Conservation (phyloP, 2,888 invertebrate genomes). For the Blastobasis lacticolella region DNA sequence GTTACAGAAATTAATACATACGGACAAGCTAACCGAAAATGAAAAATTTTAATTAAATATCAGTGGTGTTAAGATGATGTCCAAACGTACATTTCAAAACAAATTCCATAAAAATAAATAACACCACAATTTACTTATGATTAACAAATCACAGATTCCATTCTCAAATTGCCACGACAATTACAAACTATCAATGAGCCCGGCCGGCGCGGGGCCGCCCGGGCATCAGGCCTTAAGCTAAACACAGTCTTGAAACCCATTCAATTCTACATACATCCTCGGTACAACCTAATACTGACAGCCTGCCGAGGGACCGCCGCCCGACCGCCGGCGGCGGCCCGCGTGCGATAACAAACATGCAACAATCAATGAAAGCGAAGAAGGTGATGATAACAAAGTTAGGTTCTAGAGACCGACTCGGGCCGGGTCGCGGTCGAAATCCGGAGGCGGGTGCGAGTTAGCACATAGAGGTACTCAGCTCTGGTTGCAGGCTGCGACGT, state of each 20-base stretch:
- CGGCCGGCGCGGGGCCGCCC: background rate
- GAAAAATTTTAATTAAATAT: background rate
- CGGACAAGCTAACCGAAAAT: background rate
- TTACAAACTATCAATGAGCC: constrained; percentile 3
- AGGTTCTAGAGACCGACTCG: constrained; percentile 14
- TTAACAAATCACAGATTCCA: constrained; percentile 69
- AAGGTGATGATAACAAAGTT: too few relatives aligned
- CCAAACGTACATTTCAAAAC: constrained; percentile 20
- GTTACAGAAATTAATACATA: too few relatives aligned
- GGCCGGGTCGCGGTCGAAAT: constrained; percentile 29
- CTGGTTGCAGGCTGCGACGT: constrained; percentile 16
- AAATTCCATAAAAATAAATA: constrained; percentile 42
- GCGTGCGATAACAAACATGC: constrained; percentile 35
- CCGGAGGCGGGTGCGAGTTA: constrained; percentile 41
- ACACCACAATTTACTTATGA: constrained; percentile 42
- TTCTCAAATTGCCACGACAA: constrained; percentile 47
- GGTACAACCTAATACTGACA: constrained; percentile 47
- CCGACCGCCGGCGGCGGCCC: too few relatives aligned
- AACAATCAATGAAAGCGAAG: constrained; percentile 41
- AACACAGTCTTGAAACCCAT: constrained; percentile 64
- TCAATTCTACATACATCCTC: constrained; percentile 37
- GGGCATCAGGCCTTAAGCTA: constrained; percentile 40
- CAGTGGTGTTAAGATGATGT: constrained; percentile 15
- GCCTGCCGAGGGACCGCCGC: constrained; percentile 1
- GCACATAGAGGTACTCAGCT: constrained; percentile 57